Evolutionary conservation across 1,140 invertebrate species (phyloP), one percentile per base, ranked within the genome.

Genomic region (Anthonomus grandis): DNA sequence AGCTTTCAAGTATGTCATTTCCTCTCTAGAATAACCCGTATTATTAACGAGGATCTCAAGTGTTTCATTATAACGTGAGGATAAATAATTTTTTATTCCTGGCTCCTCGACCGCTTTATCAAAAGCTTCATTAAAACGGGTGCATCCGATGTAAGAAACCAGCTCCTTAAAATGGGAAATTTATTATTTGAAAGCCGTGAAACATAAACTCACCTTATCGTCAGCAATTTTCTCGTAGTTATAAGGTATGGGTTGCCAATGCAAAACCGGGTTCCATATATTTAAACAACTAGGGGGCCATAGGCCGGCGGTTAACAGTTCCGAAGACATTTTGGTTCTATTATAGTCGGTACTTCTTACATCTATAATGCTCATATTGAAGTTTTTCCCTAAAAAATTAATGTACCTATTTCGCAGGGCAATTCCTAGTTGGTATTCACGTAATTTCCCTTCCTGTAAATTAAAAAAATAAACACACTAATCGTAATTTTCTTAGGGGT

Each of bases 241-340:
- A 13, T 36, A 34, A n/a, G 34, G 47, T 13, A 37, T 19, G 3
- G 47, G 47, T 18, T 49, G 47, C 47, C 47, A 49, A 10, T 9
- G 17, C 3, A 49, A 2, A 9, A 36, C 12, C 8, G 47, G 47
- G n/a, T 49, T 31, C 47, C 47, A 49, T 34, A 34, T 31, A 36
- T 49, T 34, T 4, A 37, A 8, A 12, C 34, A 19, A 1, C 2
- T 19, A 0, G 47, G 47, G 9, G 47, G 47, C 25, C 25, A 49
- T 31, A 49, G 22, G 3, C 47, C 47, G 3, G 47, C 47, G 2
- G 21, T 4, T 15, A 49, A 9, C 8, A 49, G 21, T n/a, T 49
- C 13, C n/a, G 47, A 24, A 13, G 27, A 36, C 47, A 49, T 49
- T 34, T 22, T 49, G 3, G 47, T 49, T 49, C 47, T 49, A 9